Evolutionary conservation across 2,113 vertebrate genomes (phyloP).

Genomic region (Octodon degus): DNA sequence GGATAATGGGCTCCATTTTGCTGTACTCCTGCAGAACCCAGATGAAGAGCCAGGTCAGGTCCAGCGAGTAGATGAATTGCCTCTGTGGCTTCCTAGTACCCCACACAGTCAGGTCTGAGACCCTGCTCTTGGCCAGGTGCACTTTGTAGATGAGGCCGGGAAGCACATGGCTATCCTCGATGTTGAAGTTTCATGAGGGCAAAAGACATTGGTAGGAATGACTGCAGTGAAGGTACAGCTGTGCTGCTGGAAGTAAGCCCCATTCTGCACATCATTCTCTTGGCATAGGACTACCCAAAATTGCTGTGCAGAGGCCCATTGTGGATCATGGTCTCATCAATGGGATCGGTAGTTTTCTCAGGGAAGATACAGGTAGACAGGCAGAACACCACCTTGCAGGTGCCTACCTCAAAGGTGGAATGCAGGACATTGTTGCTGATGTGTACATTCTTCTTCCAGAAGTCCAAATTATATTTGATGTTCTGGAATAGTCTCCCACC

Average conservation of each 20-base stretch:
- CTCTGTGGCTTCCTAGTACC: slow-evolving; percentile 93
- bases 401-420: slow-evolving; percentile 87
- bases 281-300: slow-evolving; percentile 97
- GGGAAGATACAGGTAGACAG: slow-evolving; percentile 98
- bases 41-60: slow-evolving; percentile 95
- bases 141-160: slow-evolving; percentile 97
- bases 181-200: slow-evolving; percentile 97
- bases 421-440: slow-evolving; percentile 98
- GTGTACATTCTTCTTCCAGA: slow-evolving; percentile 94
- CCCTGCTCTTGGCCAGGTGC: slow-evolving; percentile 91
- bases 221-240: slow-evolving; percentile 91
- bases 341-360: slow-evolving; percentile 95
- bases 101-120: slow-evolving; percentile 91
- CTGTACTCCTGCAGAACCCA: slow-evolving; percentile 95
- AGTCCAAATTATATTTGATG: slow-evolving; percentile 95
- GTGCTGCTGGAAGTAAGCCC: slow-evolving; percentile 92
- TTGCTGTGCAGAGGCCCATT: slow-evolving; percentile 95
- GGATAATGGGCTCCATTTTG: slow-evolving; percentile 95
- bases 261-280: slow-evolving; percentile 96
- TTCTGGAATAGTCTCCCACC: slow-evolving; percentile 98
- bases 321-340: slow-evolving; percentile 97
- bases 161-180: slow-evolving; percentile 95
- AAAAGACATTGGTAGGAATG: slow-evolving; percentile 97
- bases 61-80: slow-evolving; percentile 98
- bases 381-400: slow-evolving; percentile 94